Evolutionary conservation across 2,888 invertebrate genomes (phyloP).

Genomic region (Synergus laeviventris): DNA sequence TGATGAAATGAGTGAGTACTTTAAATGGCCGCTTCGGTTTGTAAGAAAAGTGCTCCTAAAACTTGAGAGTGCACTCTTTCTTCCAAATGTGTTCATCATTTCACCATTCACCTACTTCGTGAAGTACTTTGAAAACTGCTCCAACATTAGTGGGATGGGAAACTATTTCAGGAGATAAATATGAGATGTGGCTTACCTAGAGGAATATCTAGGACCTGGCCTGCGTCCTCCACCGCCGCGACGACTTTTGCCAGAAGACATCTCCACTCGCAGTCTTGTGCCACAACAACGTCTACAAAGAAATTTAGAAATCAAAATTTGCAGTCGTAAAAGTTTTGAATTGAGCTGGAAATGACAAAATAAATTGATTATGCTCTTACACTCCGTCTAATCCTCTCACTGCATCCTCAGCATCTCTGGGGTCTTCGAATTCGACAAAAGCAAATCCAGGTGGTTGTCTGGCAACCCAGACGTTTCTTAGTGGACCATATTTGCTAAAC

Average conservation of each 20-base stretch:
- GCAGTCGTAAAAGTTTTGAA: background rate
- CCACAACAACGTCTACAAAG: slow-evolving; percentile 88
- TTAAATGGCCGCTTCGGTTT: slow-evolving; percentile 43
- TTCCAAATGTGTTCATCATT: slow-evolving; percentile 54
- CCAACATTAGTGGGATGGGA: slow-evolving; percentile 60
- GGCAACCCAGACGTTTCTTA: slow-evolving; percentile 96
- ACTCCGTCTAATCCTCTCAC: slow-evolving; percentile 89
- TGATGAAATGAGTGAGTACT: slow-evolving; percentile 22
- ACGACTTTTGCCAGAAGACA: slow-evolving; percentile 92
- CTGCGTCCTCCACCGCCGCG: slow-evolving; percentile 79
- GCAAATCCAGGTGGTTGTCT: slow-evolving; percentile 95
- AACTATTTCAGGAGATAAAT: slow-evolving; percentile 43
- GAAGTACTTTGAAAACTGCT: slow-evolving; percentile 57
- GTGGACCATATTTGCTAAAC: slow-evolving; percentile 91
- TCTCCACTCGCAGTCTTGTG: slow-evolving; percentile 92
- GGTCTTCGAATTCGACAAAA: slow-evolving; percentile 93
- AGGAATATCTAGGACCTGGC: slow-evolving; percentile 69
- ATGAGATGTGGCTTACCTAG: slow-evolving; percentile 65
- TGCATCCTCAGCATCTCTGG: slow-evolving; percentile 91
- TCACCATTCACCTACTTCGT: slow-evolving; percentile 67
- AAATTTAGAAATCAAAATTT: background rate
- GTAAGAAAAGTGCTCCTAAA: slow-evolving; percentile 51
- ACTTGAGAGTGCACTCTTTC: slow-evolving; percentile 55
- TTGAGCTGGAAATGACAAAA: background rate
- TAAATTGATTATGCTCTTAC: slow-evolving; percentile 77